Conservation (phyloP, 2,113 vertebrate species). For the Cyprichromis sp. region DNA sequence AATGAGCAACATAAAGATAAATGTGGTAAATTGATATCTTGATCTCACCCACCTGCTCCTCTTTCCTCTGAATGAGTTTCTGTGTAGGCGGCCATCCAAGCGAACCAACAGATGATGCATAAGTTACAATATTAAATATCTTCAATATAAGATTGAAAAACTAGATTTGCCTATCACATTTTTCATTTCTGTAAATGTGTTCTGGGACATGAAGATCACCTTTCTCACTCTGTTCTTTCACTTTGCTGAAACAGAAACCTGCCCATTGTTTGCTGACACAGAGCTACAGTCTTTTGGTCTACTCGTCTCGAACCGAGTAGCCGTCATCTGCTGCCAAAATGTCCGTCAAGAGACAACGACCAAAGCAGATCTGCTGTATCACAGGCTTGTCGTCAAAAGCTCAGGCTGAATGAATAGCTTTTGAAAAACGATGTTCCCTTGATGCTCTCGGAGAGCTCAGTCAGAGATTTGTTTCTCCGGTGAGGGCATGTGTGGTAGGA, state of each 20-base stretch:
- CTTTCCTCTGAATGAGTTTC: not conserved
- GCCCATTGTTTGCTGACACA: slow-evolving; percentile 74
- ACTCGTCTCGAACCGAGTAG: slow-evolving; percentile 70
- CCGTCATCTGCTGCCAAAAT: slow-evolving; percentile 83
- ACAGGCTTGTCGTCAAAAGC: not conserved
- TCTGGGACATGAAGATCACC: slow-evolving; percentile 68
- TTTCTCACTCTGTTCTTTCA: slow-evolving; percentile 41
- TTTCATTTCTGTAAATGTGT: not conserved
- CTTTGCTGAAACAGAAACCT: slow-evolving; percentile 74
- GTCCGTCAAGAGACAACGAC: slow-evolving; percentile 75
- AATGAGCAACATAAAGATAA: slow-evolving; percentile 15
- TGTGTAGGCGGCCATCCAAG: not conserved
- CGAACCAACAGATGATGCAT: not conserved
- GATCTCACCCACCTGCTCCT: slow-evolving; percentile 5
- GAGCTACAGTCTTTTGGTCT: slow-evolving; percentile 74
- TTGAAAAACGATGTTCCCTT: not conserved
- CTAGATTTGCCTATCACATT: not conserved
- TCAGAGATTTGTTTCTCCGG: not conserved
- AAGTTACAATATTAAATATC: not conserved
- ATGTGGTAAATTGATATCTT: slow-evolving; percentile 6
- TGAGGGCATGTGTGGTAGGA: not conserved
- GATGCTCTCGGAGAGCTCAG: not conserved
- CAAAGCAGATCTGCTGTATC: slow-evolving; percentile 56
- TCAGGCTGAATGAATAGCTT: not conserved
- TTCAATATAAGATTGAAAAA: not conserved